Conservation (phyloP, 2,888 invertebrate genomes). For the Asteroscopus sphinx region DNA sequence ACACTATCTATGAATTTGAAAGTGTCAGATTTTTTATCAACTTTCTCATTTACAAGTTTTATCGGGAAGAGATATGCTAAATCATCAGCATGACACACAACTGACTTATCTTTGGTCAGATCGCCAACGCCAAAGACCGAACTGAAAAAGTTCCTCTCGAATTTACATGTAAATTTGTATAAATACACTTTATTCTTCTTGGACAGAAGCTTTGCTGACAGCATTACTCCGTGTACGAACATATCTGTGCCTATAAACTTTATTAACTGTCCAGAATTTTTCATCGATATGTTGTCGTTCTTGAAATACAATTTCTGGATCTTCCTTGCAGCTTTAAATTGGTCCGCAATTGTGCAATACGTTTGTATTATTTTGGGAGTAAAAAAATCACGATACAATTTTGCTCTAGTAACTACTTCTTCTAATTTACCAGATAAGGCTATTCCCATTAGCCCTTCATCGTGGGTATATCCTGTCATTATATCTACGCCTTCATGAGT, state of each 20-base stretch:
- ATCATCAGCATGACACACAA: slow-evolving; percentile 70
- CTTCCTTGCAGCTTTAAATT: slow-evolving; percentile 66
- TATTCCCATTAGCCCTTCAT: slow-evolving; percentile 89
- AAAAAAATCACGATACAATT: slow-evolving; percentile 66
- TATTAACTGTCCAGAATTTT: slow-evolving; percentile 58
- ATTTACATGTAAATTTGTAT: slow-evolving; percentile 72
- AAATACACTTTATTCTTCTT: slow-evolving; percentile 66
- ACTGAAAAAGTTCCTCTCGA: slow-evolving; percentile 68
- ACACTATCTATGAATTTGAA: slow-evolving; percentile 69
- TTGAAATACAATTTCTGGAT: slow-evolving; percentile 69
- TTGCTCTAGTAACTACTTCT: slow-evolving; percentile 57
- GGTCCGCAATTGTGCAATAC: slow-evolving; percentile 61
- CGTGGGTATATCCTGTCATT: slow-evolving; percentile 92
- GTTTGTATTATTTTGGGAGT: slow-evolving; percentile 64
- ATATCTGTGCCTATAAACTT: slow-evolving; percentile 60
- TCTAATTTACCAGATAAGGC: slow-evolving; percentile 43
- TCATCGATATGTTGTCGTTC: slow-evolving; percentile 54
- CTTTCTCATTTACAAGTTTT: slow-evolving; percentile 50
- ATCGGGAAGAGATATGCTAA: slow-evolving; percentile 69
- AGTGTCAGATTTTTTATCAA: slow-evolving; percentile 59
- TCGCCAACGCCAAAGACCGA: slow-evolving; percentile 52
- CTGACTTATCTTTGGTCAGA: slow-evolving; percentile 43
- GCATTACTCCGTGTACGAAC: slow-evolving; percentile 62
- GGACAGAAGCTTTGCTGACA: slow-evolving; percentile 62
- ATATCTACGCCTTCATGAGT: slow-evolving; percentile 89